Base-by-base conservation (phyloP, 2,113 vertebrate genomes). In the Buteo buteo region DNA sequence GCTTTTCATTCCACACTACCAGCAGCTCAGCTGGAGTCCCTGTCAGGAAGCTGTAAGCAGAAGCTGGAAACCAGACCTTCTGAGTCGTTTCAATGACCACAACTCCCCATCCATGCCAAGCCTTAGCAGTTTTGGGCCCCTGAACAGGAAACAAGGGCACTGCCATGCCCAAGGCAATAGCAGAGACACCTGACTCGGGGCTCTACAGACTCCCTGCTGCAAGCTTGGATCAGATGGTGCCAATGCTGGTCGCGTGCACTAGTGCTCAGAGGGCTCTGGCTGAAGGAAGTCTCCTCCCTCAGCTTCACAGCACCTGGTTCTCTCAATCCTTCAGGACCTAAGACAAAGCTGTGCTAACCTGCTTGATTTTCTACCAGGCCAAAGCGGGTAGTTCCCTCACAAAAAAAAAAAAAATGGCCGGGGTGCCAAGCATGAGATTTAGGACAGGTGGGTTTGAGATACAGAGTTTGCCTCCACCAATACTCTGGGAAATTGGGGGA, bases 241-340 rank as follows among this genome's bases (percentile, higher is more conserved):
- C n/a, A 67, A 10, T 44, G 44, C 17, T 1, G 0, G 16, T 42
- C 26, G 49, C 1, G 0, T 28, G 36, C 25, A 10, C 11, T 31
- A 32, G n/a, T 21, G 26, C 80, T 62, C 50, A 40, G 42, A 34
- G 42, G 36, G 22, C 47, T 67, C 47, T 25, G 4, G 40, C 50
- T 32, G 25, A 58, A 88, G 55, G 32, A 79, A 61, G 6, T 26
- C 34, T 64, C 31, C 21, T 77, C n/a, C 36, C 38, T 79, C 36
- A 47, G 26, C 65, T 58, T 62, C 50, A 65, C 24, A 89, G 67
- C 25, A 70, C 16, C 47, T 45, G 17, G 14, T 26, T 57, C 38
- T 50, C 81, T 73, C 15, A 57, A 36, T 25, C 58, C 24, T 8
- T 62, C 44, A 62, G 31, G 31, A 52, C n/a, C 25, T 19, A 50